phyloP scores from a whole-genome alignment of 2,888 invertebrate genomes.

The Macrosiphum euphorbiae region DNA sequence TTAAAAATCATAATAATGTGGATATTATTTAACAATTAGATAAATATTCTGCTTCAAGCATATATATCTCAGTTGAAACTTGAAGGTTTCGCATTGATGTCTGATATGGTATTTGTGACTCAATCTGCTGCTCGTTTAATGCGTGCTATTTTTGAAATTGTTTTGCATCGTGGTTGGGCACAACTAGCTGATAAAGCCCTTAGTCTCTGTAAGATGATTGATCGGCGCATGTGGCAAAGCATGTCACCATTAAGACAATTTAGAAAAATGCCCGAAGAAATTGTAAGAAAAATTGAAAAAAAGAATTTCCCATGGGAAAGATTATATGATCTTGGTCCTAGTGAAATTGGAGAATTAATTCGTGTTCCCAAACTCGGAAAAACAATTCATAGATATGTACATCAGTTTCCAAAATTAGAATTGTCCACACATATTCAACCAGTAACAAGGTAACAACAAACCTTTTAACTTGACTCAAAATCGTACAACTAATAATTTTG shows the following conservation, averaged over 20 bases:
- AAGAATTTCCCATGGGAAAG: conserved; percentile 94
- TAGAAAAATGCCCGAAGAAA: conserved; percentile 96
- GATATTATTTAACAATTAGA: conserved; percentile 24
- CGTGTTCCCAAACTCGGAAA: conserved; percentile 93
- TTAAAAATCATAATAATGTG: background rate
- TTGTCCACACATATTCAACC: conserved; percentile 98
- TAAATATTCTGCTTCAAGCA: conserved; percentile 92
- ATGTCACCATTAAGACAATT: conserved; percentile 99
- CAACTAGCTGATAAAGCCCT: conserved; percentile 96
- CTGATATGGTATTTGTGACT: conserved; percentile 99
- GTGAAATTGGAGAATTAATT: conserved; percentile 95
- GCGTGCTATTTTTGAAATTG: conserved; percentile 96
- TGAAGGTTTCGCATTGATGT: conserved; percentile 98
- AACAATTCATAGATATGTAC: conserved; percentile 94
- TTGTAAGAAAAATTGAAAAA: conserved; percentile 97
- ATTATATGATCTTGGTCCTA: conserved; percentile 95
- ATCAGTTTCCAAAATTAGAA: conserved; percentile 97
- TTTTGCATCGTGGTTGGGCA: conserved; percentile 93
- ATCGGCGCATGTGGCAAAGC: conserved; percentile 99
- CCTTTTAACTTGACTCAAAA: background rate
- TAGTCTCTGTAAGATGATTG: conserved; percentile 98
- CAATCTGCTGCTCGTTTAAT: conserved; percentile 96
- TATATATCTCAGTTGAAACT: conserved; percentile 98
- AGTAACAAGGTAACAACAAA: conserved; percentile 78
- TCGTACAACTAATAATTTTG: background rate